Percentiles rank a stretch among this genome's conserved stretches.
Evolutionary conservation across 2,113 vertebrate species (phyloP).

Genomic region (Thunnus thynnus): DNA sequence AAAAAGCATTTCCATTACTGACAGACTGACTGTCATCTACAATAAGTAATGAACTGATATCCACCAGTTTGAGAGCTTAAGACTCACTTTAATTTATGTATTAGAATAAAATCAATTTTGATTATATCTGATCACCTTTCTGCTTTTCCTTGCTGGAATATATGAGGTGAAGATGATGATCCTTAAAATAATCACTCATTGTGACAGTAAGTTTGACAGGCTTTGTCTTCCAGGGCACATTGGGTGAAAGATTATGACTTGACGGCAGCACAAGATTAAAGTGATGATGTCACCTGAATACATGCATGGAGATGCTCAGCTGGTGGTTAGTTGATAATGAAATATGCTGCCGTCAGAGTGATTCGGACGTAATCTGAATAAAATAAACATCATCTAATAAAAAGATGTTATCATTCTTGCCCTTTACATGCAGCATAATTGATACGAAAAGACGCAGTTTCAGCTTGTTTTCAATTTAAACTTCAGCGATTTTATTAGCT

Average conservation of each 20-base stretch:
- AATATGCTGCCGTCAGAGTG: background rate
- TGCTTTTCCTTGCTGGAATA: constrained; percentile 14
- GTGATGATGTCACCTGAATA: constrained; percentile 30
- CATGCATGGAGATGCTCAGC: background rate
- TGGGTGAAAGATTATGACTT: constrained; percentile 36
- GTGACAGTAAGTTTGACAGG: constrained; percentile 8
- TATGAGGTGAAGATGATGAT: constrained; percentile 20
- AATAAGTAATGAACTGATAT: constrained; percentile 30
- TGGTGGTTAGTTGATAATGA: constrained; percentile 24
- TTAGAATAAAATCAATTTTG: constrained; percentile 39
- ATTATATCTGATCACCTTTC: constrained; percentile 48
- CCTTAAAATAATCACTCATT: constrained; percentile 33
- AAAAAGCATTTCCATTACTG: constrained; percentile 20
- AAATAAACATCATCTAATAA: background rate
- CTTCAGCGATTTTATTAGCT: constrained; percentile 18
- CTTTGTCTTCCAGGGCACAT: constrained; percentile 20
- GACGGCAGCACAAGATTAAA: constrained; percentile 41
- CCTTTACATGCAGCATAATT: constrained; percentile 8
- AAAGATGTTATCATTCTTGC: constrained; percentile 3
- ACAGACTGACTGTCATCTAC: constrained; percentile 6
- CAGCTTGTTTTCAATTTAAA: constrained; percentile 24
- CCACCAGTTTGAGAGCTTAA: background rate
- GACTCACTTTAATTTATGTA: constrained; percentile 37
- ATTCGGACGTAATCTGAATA: background rate
- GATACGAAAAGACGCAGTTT: background rate